phyloP scores from a whole-genome alignment of 1,140 invertebrate species.

The Ips typographus region DNA sequence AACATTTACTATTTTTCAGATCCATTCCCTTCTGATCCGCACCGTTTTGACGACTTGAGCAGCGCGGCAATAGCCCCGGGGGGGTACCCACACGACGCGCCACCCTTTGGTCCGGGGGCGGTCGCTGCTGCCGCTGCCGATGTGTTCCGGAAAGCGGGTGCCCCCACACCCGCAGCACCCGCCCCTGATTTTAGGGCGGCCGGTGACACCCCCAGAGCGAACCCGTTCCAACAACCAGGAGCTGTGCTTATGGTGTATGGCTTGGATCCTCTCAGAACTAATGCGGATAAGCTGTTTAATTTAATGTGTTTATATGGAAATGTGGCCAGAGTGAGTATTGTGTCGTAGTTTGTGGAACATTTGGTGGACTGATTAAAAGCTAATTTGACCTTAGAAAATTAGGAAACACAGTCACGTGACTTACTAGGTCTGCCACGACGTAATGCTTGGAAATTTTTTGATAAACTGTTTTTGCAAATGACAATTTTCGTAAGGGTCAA shows the following conservation, averaged over 20 bases:
- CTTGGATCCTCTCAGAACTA: slow-evolving; percentile 88
- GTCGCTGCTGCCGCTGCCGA: slow-evolving; percentile 44
- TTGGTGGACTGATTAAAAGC: too few relatives aligned
- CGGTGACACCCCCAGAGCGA: slow-evolving; percentile 30
- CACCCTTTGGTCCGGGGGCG: slow-evolving; percentile 49
- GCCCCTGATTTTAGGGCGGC: slow-evolving; percentile 46
- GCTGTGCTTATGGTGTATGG: slow-evolving; percentile 98
- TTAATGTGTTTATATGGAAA: slow-evolving; percentile 98
- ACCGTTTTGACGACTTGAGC: slow-evolving; percentile 48
- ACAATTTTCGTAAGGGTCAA: too few relatives aligned
- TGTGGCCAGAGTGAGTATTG: slow-evolving; percentile 82
- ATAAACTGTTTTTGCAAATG: too few relatives aligned
- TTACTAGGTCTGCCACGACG: too few relatives aligned
- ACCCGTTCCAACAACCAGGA: slow-evolving; percentile 65
- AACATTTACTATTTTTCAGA: slow-evolving; percentile 41
- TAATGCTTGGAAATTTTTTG: too few relatives aligned
- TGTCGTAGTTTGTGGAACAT: too few relatives aligned
- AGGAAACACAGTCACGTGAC: too few relatives aligned
- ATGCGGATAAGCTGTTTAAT: slow-evolving; percentile 97
- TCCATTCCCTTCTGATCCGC: slow-evolving; percentile 48
- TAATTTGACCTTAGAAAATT: too few relatives aligned
- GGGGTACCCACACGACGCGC: slow-evolving; percentile 29
- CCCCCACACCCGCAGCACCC: slow-evolving; percentile 36
- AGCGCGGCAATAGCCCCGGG: slow-evolving; percentile 38
- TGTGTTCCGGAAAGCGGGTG: slow-evolving; percentile 48